Conservation (phyloP, 2,888 invertebrate genomes). For the Atherix ibis region DNA sequence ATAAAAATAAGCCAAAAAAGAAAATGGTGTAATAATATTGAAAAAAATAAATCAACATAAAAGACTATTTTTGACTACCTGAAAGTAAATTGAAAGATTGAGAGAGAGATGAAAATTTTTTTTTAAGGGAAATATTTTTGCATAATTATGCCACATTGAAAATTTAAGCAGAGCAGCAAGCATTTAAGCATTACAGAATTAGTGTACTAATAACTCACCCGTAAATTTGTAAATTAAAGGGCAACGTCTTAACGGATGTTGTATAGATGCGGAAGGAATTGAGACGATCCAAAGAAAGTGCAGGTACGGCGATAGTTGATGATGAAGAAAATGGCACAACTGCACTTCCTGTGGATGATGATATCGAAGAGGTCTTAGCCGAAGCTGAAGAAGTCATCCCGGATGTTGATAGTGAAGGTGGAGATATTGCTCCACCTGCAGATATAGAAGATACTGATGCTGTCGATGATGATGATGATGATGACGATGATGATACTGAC, state of each 20-base stretch:
- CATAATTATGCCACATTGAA: too few relatives aligned
- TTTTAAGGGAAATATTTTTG: too few relatives aligned
- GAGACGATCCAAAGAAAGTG: constrained; percentile 28
- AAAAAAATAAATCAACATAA: too few relatives aligned
- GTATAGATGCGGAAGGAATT: constrained; percentile 32
- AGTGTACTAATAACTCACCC: constrained; percentile 26
- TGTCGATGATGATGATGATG: constrained; percentile 12
- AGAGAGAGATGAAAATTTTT: too few relatives aligned
- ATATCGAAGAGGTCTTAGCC: constrained; percentile 12
- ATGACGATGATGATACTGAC: not conserved
- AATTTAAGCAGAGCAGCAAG: too few relatives aligned
- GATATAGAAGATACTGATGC: constrained; percentile 10
- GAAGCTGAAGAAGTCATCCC: constrained; percentile 7
- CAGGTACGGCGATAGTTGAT: too few relatives aligned
- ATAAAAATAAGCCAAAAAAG: too few relatives aligned
- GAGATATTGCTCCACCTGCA: constrained; percentile 1
- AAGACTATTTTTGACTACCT: too few relatives aligned
- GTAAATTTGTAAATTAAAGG: constrained; percentile 31
- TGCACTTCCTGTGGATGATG: constrained; percentile 15
- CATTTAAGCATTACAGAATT: too few relatives aligned
- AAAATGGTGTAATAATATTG: too few relatives aligned
- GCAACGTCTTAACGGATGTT: constrained; percentile 30
- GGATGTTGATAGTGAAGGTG: too few relatives aligned
- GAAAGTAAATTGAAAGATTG: too few relatives aligned
- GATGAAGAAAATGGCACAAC: constrained; percentile 13